These are phyloP conservation scores for Lamprotornis superbus DNA, from an alignment of 2,113 vertebrate genomes.

Conservation along the genomic window DNA sequence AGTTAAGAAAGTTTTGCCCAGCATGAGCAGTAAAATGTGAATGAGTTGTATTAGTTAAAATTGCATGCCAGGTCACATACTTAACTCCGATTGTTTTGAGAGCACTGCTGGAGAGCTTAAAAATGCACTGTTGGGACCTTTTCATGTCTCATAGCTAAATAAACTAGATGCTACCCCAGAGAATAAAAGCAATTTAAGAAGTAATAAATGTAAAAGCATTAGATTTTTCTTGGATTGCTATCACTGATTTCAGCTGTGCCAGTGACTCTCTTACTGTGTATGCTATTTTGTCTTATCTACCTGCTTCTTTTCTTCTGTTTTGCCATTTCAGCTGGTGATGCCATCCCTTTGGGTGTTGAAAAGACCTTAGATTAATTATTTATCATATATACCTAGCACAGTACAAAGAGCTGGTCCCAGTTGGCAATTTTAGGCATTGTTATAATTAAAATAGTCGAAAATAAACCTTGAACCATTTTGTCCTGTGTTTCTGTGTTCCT, in stretches of 20 bases:
- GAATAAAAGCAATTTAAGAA: background rate
- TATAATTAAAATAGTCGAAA: background rate
- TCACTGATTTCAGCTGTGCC: background rate
- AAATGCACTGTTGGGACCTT: background rate
- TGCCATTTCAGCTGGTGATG: background rate
- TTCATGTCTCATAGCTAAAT: background rate
- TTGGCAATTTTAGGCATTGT: background rate
- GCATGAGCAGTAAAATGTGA: background rate
- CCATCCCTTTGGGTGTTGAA: background rate
- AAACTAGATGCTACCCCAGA: background rate
- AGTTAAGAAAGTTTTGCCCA: background rate
- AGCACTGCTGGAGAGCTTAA: background rate
- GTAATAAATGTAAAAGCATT: conserved; percentile 28
- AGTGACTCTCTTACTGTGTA: background rate
- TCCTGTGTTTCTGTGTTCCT: background rate
- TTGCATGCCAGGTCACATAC: background rate
- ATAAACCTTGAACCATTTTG: background rate
- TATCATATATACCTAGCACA: background rate
- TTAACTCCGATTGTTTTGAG: background rate
- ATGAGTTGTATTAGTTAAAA: background rate
- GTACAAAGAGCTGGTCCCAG: background rate
- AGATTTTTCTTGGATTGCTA: background rate
- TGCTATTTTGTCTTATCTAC: background rate
- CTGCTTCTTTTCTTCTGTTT: background rate
- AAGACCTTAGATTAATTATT: background rate